A percentile compares a stretch with the other conserved stretches of the same genome.
Evolutionary conservation across 2,797 vertebrate genomes (phyloP).

Genomic region (Todus mexicanus): DNA sequence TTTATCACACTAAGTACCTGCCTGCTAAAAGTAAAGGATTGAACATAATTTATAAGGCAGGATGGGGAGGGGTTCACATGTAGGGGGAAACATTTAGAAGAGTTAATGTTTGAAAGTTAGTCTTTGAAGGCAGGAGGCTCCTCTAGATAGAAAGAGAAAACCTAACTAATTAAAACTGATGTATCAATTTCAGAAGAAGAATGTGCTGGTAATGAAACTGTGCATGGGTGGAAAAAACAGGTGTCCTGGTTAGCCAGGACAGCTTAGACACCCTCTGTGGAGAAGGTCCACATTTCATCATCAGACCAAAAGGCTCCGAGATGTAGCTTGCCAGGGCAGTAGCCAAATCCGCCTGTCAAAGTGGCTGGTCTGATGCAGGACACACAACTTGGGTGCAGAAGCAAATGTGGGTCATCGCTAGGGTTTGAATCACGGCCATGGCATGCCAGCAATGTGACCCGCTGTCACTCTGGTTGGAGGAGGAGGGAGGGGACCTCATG

Average conservation of each 20-base stretch:
- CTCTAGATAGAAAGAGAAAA: slow-evolving; percentile 44
- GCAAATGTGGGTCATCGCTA: slow-evolving; percentile 38
- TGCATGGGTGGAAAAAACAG: slow-evolving; percentile 12
- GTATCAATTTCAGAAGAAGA: slow-evolving; percentile 66
- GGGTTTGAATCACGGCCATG: slow-evolving; percentile 18
- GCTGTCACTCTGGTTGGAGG: neutral
- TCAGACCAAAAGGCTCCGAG: neutral
- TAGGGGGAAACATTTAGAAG: slow-evolving; percentile 34
- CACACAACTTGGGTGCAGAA: neutral
- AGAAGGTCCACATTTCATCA: neutral
- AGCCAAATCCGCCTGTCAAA: neutral
- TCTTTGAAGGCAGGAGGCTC: slow-evolving; percentile 65
- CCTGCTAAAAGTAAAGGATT: neutral
- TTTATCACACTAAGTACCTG: slow-evolving; percentile 48
- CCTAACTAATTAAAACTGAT: slow-evolving; percentile 62
- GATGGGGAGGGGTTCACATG: neutral
- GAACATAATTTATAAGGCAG: slow-evolving; percentile 58
- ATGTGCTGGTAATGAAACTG: slow-evolving; percentile 59
- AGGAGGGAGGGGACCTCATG: neutral
- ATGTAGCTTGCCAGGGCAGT: neutral
- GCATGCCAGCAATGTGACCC: slow-evolving; percentile 39
- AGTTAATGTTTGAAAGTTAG: slow-evolving; percentile 69
- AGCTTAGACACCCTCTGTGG: neutral
- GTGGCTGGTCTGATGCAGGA: neutral
- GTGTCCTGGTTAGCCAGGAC: accelerated